phyloP scores from a whole-genome alignment of 2,888 invertebrate species.

The Drosophila merina region DNA sequence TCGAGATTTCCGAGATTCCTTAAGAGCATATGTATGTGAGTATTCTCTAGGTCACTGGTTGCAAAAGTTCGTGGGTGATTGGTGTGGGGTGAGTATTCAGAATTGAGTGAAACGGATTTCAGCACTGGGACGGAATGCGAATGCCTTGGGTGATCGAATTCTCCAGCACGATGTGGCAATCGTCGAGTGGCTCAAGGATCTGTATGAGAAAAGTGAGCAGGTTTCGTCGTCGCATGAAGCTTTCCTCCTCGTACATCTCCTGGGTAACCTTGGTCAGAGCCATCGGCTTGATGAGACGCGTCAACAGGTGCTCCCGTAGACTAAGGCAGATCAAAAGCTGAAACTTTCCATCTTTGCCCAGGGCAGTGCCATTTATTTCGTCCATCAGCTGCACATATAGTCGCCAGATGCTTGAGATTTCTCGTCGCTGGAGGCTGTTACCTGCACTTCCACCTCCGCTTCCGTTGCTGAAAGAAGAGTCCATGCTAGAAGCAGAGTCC shows the following conservation, averaged over 20 bases:
- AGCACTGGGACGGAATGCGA: conserved; percentile 84
- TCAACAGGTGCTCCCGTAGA: conserved; percentile 94
- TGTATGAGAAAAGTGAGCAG: conserved; percentile 94
- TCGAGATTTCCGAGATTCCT: conserved; percentile 60
- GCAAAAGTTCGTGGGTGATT: conserved; percentile 68
- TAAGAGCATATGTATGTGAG: conserved; percentile 68
- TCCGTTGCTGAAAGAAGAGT: conserved; percentile 76
- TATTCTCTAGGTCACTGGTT: conserved; percentile 79
- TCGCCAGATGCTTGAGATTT: conserved; percentile 90
- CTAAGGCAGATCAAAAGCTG: conserved; percentile 98
- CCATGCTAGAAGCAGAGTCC: conserved; percentile 79
- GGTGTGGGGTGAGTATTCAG: conserved; percentile 18
- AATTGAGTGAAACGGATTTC: conserved; percentile 33
- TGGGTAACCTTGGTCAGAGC: conserved; percentile 93
- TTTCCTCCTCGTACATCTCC: conserved; percentile 98
- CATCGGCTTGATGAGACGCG: conserved; percentile 96
- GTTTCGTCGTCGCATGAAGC: conserved; percentile 94
- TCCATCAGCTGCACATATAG: conserved; percentile 95
- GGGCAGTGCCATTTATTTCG: conserved; percentile 92
- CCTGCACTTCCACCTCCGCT: conserved; percentile 52
- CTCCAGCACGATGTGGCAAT: conserved; percentile 92
- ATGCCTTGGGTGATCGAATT: conserved; percentile 90
- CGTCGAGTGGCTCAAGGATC: conserved; percentile 94
- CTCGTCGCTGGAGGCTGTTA: conserved; percentile 81
- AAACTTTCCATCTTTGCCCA: conserved; percentile 98